Conservation (phyloP, 2,113 vertebrate genomes). For the Zosterops japonicus region DNA sequence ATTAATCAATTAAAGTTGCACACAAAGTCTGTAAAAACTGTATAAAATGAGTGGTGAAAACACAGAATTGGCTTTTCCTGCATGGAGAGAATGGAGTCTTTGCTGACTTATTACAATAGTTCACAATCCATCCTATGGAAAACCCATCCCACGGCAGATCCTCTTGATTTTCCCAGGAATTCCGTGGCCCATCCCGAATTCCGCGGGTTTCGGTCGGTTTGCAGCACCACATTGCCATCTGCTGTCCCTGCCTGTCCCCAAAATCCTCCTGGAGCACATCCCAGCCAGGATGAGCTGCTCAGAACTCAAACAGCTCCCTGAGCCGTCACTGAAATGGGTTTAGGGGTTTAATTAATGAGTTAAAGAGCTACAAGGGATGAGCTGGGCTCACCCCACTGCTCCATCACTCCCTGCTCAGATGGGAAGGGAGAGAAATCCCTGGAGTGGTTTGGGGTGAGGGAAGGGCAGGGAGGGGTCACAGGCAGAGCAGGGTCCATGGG, state of each 20-base stretch:
- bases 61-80: background rate
- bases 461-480: background rate
- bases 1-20: background rate
- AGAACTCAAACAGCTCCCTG: background rate
- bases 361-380: background rate
- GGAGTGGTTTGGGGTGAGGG: background rate
- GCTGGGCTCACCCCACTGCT: background rate
- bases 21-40: background rate
- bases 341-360: background rate
- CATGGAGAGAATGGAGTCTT: background rate
- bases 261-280: background rate
- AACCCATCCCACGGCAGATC: fast-evolving
- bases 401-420: background rate
- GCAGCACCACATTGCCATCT: constrained; percentile 71
- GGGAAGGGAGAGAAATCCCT: background rate
- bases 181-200: background rate
- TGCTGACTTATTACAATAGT: background rate
- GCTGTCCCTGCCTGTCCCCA: constrained; percentile 1
- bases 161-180: background rate
- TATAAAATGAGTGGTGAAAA: background rate
- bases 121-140: fast-evolving
- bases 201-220: background rate
- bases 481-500: fast-evolving
- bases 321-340: background rate
- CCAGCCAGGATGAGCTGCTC: background rate